Percentiles rank a stretch among this genome's conserved stretches.
phyloP scores from a whole-genome alignment of 2,888 invertebrate genomes.

The Marasmarcha lunaedactyla region DNA sequence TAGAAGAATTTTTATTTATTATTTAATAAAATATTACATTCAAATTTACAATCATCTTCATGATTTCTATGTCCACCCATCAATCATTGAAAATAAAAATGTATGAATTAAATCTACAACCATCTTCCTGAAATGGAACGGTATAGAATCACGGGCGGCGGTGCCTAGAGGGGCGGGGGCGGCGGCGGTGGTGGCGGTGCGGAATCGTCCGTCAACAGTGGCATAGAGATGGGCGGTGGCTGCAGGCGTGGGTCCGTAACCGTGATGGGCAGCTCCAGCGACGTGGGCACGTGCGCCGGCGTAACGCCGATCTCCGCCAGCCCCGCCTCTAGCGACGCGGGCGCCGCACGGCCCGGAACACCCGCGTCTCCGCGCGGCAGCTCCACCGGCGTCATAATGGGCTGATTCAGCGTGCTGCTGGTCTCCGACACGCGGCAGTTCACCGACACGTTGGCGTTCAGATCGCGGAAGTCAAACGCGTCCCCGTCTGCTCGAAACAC shows the following conservation, averaged over 20 bases:
- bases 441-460: conserved; percentile 67
- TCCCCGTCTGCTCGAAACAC: conserved; percentile 73
- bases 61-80: too few relatives aligned
- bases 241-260: conserved; percentile 82
- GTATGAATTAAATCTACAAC: too few relatives aligned
- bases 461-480: conserved; percentile 71
- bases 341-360: conserved; percentile 68
- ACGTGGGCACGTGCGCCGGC: conserved; percentile 72
- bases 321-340: conserved; percentile 67
- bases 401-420: conserved; percentile 79
- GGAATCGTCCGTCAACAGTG: conserved; percentile 66
- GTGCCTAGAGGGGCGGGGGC: neutral
- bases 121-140: too few relatives aligned
- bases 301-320: conserved; percentile 72
- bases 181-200: neutral
- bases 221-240: conserved; percentile 71
- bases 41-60: conserved; percentile 50
- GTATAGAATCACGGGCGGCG: too few relatives aligned
- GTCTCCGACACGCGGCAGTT: conserved; percentile 79
- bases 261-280: conserved; percentile 80
- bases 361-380: too few relatives aligned
- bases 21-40: conserved; percentile 60
- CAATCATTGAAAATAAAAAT: conserved; percentile 3
- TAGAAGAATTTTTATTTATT: too few relatives aligned
- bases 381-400: conserved; percentile 86